Evolutionary conservation across 2,113 vertebrate genomes (phyloP), one percentile per base, ranked within the genome.

Genomic region (Nycticebus coucang): DNA sequence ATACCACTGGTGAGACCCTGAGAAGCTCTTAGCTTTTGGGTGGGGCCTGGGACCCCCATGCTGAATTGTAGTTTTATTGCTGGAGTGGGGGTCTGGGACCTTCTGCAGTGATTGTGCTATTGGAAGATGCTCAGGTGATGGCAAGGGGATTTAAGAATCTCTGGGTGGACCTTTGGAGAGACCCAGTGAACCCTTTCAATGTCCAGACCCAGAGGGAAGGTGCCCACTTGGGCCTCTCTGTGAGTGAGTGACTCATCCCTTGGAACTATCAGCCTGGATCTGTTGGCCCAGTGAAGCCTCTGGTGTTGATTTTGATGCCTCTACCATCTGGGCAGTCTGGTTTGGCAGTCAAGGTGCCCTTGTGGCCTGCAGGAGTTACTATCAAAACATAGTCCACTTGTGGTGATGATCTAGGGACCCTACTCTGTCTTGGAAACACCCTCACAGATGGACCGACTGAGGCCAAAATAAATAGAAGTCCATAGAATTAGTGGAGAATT

Each of bases 11-110:
- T 45, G 79, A 94, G 66, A 45, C 69, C 15, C 79, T 30, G 13
- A 79, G 89, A 11, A 28, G 5, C 59, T 45, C 12, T 37, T 11
- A 17, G 26, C 41, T 15, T 60, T 15, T 55, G 68, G 22, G 12
- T 19, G 18, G 18, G 24, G 37, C 1, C 2, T n/a, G 24, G 10
- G 14, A 37, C 4, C 15, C 15, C 11, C 11, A 1, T 11, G 1
- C 22, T 45, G 3, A 26, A 13, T 5, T 84, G 26, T 57, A 22
- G 33, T 74, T 75, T 78, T n/a, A 21, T 19, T 53, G 17, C 5
- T 18, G 37, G 35, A 50, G 12, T 0, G 13, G 30, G n/a, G 17
- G n/a, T 35, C 62, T 30, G 0, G 50, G 50, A 7, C 11, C 80
- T 33, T 2, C 62, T 13, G 22, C 5, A 22, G 64, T 13, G 7